These are phyloP conservation scores for Apocheima hispidaria DNA, from an alignment of 2,888 invertebrate genomes.

Conservation along the genomic window DNA sequence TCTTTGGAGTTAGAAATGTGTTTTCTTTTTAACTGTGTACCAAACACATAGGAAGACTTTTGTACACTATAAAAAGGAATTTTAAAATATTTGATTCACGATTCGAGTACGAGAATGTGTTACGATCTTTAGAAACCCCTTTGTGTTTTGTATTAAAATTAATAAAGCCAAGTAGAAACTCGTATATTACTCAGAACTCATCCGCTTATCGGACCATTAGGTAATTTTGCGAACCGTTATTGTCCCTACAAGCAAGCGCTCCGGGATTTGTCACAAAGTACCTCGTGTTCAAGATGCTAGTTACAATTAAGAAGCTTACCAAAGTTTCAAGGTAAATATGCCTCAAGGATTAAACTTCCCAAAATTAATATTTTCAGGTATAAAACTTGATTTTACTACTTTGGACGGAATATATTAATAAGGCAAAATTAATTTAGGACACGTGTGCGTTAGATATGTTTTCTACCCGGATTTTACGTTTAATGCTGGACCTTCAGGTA, in stretches of 20 bases:
- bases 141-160: slow-evolving; percentile 6
- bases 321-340: slow-evolving; percentile 31
- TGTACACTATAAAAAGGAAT: neutral
- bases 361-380: slow-evolving; percentile 30
- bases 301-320: slow-evolving; percentile 16
- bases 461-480: slow-evolving; percentile 7
- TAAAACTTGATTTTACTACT: slow-evolving; percentile 29
- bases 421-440: slow-evolving; percentile 9
- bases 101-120: slow-evolving; percentile 3
- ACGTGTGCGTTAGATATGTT: slow-evolving; percentile 4
- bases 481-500: neutral
- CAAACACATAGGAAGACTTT: neutral
- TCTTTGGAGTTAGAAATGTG: neutral
- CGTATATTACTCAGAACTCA: slow-evolving; percentile 15
- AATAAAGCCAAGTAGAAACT: slow-evolving; percentile 4
- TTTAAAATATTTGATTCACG: neutral
- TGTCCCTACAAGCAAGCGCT: slow-evolving; percentile 6
- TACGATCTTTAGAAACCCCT: slow-evolving; percentile 7
- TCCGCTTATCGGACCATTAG: slow-evolving; percentile 20
- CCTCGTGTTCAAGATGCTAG: slow-evolving; percentile 16
- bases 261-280: slow-evolving; percentile 10
- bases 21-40: neutral
- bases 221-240: slow-evolving; percentile 10
- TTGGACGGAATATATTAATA: slow-evolving; percentile 27
- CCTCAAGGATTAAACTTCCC: slow-evolving; percentile 30